These are phyloP conservation scores for Azemiops feae DNA, from an alignment of 2,113 vertebrate species.

Conservation along the genomic window DNA sequence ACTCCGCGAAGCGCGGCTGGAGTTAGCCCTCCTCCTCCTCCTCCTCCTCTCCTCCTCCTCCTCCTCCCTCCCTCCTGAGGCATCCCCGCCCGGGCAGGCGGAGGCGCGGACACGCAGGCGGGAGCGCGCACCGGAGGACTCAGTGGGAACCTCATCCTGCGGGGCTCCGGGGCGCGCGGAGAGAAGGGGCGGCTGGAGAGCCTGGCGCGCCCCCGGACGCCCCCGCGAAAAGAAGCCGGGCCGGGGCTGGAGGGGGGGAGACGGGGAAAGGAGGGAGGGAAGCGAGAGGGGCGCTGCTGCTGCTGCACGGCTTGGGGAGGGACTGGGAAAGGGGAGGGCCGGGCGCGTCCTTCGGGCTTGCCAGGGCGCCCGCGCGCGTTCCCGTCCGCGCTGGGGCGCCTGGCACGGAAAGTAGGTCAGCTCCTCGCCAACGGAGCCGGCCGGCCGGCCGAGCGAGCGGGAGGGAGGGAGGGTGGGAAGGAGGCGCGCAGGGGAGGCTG, in stretches of 20 bases:
- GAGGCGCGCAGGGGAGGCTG: background rate
- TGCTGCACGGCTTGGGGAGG: background rate
- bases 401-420: conserved; percentile 79
- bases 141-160: background rate
- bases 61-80: background rate
- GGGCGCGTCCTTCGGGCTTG: background rate
- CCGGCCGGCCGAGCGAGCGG: conserved; percentile 15
- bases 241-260: background rate
- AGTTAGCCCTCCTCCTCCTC: conserved; percentile 42
- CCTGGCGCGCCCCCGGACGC: background rate
- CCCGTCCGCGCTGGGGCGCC: background rate
- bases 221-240: background rate
- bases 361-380: background rate
- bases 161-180: background rate
- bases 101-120: background rate
- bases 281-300: no score
- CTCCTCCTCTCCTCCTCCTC: background rate
- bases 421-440: conserved; percentile 6
- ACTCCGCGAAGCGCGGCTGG: conserved; percentile 34
- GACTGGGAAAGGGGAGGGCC: background rate
- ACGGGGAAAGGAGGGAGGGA: background rate
- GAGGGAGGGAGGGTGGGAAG: conserved; percentile 49
- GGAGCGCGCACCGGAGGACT: background rate
- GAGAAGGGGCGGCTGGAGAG: background rate
- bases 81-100: background rate